A percentile compares a stretch with the other conserved stretches of the same genome.
Conservation (phyloP, 2,888 invertebrate genomes). For the Pandemis corylana region DNA sequence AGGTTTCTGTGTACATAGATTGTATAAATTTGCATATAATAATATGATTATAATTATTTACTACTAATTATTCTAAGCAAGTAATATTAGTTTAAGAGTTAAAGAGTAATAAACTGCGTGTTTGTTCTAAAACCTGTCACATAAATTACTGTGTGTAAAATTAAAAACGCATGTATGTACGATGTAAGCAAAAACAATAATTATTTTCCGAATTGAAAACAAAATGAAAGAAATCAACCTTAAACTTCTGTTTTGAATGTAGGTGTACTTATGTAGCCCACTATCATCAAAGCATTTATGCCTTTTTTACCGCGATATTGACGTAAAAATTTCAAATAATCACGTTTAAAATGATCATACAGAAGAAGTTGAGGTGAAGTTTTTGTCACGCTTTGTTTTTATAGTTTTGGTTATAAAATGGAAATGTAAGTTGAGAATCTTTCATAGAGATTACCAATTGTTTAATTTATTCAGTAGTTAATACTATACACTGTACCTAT, state of each 20-base stretch:
- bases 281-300: neutral
- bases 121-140: slow-evolving; percentile 27
- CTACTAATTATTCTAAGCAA: slow-evolving; percentile 51
- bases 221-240: neutral
- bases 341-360: neutral
- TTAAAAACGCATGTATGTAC: neutral
- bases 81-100: slow-evolving; percentile 41
- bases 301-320: too few relatives aligned
- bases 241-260: neutral
- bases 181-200: neutral
- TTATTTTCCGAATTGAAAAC: neutral
- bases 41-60: slow-evolving; percentile 53
- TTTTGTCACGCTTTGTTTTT: slow-evolving; percentile 1
- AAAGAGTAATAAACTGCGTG: slow-evolving; percentile 34
- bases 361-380: neutral
- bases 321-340: too few relatives aligned
- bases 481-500: slow-evolving; percentile 69
- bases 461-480: slow-evolving; percentile 79
- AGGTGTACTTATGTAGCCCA: neutral
- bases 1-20: slow-evolving; percentile 63
- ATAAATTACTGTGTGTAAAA: slow-evolving; percentile 4
- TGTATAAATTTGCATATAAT: slow-evolving; percentile 63
- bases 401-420: slow-evolving; percentile 47
- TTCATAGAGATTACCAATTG: slow-evolving; percentile 68
- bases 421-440: slow-evolving; percentile 52